phyloP scores from a whole-genome alignment of 2,113 vertebrate species.

The Miniopterus natalensis region DNA sequence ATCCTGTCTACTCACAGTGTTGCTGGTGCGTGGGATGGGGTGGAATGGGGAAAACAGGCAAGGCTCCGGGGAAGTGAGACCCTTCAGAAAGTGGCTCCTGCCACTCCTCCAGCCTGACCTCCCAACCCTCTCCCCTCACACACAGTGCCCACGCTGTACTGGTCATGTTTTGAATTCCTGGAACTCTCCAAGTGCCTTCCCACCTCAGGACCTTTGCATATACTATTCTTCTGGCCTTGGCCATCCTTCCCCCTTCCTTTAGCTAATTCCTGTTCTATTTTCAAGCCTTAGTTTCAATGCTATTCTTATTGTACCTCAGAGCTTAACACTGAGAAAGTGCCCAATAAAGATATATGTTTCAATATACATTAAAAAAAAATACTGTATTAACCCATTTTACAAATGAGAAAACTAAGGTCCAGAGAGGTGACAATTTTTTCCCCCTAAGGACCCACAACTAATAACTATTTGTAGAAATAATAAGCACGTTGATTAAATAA shows the following conservation, averaged over 20 bases:
- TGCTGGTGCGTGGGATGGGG: neutral
- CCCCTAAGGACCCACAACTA: neutral
- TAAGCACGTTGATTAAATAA: neutral
- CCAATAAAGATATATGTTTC: neutral
- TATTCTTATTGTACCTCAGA: neutral
- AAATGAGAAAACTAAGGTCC: neutral
- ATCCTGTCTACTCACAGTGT: neutral
- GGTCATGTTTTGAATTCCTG: neutral
- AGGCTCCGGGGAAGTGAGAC: neutral
- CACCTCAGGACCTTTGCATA: neutral
- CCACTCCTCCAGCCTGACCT: neutral
- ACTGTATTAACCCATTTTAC: neutral
- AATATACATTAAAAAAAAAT: neutral
- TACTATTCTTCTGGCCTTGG: neutral
- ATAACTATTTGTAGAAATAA: conserved; percentile 25
- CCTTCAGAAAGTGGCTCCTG: neutral
- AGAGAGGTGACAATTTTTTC: neutral
- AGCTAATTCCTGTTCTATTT: neutral
- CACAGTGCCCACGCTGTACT: neutral
- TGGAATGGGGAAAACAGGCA: neutral
- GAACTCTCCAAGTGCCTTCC: neutral
- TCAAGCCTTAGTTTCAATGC: neutral
- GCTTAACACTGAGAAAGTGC: neutral
- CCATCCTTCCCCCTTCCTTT: neutral
- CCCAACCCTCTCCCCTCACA: neutral